Conservation (phyloP, 2,888 invertebrate species). For the Hylaea fasciaria region DNA sequence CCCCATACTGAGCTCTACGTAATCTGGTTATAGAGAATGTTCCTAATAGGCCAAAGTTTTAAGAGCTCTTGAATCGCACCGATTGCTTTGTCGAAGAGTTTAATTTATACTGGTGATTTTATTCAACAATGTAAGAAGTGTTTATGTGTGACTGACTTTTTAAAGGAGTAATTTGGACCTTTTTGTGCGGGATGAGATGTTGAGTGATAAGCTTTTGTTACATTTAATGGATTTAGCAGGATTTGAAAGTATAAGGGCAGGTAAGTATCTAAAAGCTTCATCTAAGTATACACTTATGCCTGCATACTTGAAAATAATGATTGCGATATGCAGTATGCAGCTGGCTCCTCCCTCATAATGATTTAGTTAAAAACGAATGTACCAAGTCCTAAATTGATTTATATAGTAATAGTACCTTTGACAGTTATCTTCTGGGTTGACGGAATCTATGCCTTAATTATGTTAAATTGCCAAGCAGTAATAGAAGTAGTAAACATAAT, state of each 20-base stretch:
- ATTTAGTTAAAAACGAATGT: too few species aligned
- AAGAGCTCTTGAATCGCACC: conserved; percentile 42
- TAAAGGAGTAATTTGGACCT: conserved; percentile 53
- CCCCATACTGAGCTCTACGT: conserved; percentile 23
- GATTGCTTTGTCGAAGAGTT: conserved; percentile 44
- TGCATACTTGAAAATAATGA: conserved; percentile 7
- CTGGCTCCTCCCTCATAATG: not conserved
- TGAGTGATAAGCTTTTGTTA: conserved; percentile 52
- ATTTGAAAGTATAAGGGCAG: conserved; percentile 37
- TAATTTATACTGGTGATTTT: conserved; percentile 43
- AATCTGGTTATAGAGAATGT: conserved; percentile 35
- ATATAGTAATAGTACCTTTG: too few species aligned
- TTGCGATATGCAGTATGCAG: conserved; percentile 21
- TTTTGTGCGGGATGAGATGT: conserved; percentile 49
- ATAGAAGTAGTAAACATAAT: too few species aligned
- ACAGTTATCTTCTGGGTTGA: too few species aligned
- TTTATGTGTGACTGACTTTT: conserved; percentile 66
- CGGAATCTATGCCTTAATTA: too few species aligned
- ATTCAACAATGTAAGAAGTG: conserved; percentile 48
- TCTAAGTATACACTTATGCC: not conserved
- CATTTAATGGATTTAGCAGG: conserved; percentile 47
- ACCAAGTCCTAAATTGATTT: too few species aligned
- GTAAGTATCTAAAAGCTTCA: conserved; percentile 17
- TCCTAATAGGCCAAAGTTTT: conserved; percentile 42
- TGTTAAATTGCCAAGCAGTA: too few species aligned